These are phyloP conservation scores for Teleopsis dalmanni DNA, from an alignment of 1,140 invertebrate species.

Conservation along the genomic window DNA sequence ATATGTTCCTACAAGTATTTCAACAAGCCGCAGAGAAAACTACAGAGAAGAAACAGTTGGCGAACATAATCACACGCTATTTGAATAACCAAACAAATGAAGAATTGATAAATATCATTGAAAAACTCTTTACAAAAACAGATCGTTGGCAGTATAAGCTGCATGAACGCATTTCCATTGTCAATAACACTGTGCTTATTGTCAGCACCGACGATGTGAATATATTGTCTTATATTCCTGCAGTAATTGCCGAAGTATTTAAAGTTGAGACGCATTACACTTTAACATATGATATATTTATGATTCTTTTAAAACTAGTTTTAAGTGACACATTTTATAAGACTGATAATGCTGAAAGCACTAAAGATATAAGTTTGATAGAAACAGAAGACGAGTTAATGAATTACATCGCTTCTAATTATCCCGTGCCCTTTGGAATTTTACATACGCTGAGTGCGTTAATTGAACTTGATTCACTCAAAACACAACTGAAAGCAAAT, in stretches of 20 bases:
- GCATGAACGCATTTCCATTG: constrained; percentile 15
- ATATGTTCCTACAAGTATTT: constrained; percentile 24
- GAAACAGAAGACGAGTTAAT: constrained; percentile 26
- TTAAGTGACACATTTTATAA: constrained; percentile 5
- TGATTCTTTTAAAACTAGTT: constrained; percentile 22
- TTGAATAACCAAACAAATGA: constrained; percentile 23
- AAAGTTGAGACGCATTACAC: constrained; percentile 18
- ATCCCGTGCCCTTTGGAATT: constrained; percentile 28
- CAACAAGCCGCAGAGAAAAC: constrained; percentile 14
- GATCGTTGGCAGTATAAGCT: constrained; percentile 16
- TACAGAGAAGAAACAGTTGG: constrained; percentile 9
- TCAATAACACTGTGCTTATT: constrained; percentile 17
- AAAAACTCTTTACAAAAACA: constrained; percentile 2
- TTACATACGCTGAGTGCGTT: constrained; percentile 27
- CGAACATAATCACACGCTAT: constrained; percentile 19
- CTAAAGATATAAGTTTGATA: constrained; percentile 19
- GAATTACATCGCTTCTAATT: constrained; percentile 25
- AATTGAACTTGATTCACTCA: constrained; percentile 27
- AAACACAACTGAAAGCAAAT: constrained; percentile 24
- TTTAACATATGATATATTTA: constrained; percentile 29
- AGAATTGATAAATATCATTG: constrained; percentile 18
- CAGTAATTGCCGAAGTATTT: constrained; percentile 17
- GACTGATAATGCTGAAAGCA: not conserved
- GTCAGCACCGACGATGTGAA: constrained; percentile 11
- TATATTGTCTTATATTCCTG: constrained; percentile 11